phyloP scores from a whole-genome alignment of 2,888 invertebrate species.

The Junonia oenone region DNA sequence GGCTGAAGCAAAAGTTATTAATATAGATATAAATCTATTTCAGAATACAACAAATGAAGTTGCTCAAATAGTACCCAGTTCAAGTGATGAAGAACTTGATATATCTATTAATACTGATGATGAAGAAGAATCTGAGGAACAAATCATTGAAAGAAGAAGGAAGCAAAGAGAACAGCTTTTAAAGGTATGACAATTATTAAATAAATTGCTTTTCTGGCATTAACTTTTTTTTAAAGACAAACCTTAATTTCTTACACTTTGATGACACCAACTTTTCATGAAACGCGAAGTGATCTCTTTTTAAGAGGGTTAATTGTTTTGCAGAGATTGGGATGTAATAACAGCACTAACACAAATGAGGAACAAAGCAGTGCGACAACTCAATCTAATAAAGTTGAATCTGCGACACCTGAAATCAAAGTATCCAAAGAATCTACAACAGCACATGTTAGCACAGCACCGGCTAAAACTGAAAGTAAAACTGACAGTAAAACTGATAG shows the following conservation, averaged over 20 bases:
- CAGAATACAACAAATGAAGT: slow-evolving; percentile 89
- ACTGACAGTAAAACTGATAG: slow-evolving; percentile 11
- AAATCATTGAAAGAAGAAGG: slow-evolving; percentile 92
- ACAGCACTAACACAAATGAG: slow-evolving; percentile 6
- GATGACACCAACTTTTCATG: no score
- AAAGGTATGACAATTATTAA: slow-evolving; percentile 77
- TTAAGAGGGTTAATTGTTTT: slow-evolving; percentile 7
- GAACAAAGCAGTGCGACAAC: slow-evolving; percentile 10
- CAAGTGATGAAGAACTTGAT: slow-evolving; percentile 85
- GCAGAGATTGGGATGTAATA: slow-evolving; percentile 42
- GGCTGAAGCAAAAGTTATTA: no score
- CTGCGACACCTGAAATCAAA: slow-evolving; percentile 22
- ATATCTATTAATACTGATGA: slow-evolving; percentile 87
- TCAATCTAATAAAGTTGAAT: neutral
- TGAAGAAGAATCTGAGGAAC: slow-evolving; percentile 95
- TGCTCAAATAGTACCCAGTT: slow-evolving; percentile 83
- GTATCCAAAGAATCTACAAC: slow-evolving; percentile 17
- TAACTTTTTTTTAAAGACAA: neutral
- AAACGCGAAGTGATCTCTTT: no score
- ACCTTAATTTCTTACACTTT: no score
- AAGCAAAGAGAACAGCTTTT: slow-evolving; percentile 92
- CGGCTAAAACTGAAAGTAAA: slow-evolving; percentile 15
- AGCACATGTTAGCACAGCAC: neutral
- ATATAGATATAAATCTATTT: slow-evolving; percentile 20
- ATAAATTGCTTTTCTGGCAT: neutral